Evolutionary conservation across 2,113 vertebrate genomes (phyloP).

Genomic region (Colinus virginianus): DNA sequence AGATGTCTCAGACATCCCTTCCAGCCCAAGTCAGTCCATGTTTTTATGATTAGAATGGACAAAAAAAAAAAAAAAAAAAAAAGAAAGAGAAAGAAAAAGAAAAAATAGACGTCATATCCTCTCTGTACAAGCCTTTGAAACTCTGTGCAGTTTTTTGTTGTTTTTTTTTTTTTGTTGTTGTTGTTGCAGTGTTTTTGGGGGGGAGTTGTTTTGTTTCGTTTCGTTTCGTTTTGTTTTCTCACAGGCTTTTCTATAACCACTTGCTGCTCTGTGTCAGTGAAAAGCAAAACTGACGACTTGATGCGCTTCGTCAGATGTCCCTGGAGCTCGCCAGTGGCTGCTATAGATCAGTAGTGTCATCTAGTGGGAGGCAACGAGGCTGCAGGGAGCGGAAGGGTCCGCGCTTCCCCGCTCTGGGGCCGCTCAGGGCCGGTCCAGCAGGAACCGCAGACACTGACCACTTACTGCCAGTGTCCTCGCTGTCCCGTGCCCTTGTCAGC

Average conservation of each 20-base stretch:
- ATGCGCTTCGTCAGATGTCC: background rate
- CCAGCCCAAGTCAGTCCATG: no score
- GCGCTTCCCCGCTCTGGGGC: rapidly evolving
- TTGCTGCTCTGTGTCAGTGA: rapidly evolving
- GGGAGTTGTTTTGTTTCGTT: no score
- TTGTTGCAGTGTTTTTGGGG: no score
- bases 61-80: background rate
- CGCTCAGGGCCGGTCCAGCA: no score
- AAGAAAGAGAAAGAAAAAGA: no score
- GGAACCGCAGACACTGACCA: rapidly evolving
- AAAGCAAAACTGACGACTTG: background rate
- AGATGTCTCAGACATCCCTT: no score
- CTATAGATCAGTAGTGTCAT: background rate
- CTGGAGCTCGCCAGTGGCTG: rapidly evolving
- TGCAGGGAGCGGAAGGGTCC: no score
- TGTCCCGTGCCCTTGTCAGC: rapidly evolving
- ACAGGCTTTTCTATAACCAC: background rate
- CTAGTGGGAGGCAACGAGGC: background rate
- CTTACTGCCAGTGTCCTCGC: no score
- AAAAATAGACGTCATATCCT: background rate
- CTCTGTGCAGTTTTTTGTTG: no score
- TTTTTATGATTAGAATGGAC: no score
- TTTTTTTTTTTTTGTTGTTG: no score
- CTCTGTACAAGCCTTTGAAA: background rate
- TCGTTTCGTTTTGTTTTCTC: background rate